phyloP scores from a whole-genome alignment of 2,888 invertebrate species.

The Tanypteryx hageni region DNA sequence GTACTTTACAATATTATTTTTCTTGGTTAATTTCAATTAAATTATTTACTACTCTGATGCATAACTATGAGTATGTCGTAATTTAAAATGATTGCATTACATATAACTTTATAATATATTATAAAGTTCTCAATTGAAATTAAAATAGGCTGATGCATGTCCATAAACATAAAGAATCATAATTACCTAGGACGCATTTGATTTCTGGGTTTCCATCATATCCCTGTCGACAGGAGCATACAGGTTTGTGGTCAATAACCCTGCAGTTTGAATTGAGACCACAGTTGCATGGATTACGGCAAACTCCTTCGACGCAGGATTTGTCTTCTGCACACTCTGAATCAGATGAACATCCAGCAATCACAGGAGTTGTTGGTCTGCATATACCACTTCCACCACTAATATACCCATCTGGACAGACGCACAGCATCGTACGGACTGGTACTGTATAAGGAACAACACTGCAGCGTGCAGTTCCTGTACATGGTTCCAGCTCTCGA shows the following conservation, averaged over 20 bases:
- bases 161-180: neutral
- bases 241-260: slow-evolving; percentile 90
- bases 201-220: slow-evolving; percentile 91
- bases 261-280: slow-evolving; percentile 91
- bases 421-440: slow-evolving; percentile 92
- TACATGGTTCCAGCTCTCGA: slow-evolving; percentile 85
- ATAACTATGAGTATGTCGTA: no score
- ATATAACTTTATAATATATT: no score
- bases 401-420: slow-evolving; percentile 92
- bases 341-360: slow-evolving; percentile 84
- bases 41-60: no score
- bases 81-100: no score
- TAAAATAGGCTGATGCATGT: no score
- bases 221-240: slow-evolving; percentile 90
- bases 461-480: slow-evolving; percentile 86
- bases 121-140: no score
- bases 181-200: slow-evolving; percentile 83
- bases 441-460: slow-evolving; percentile 87
- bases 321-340: slow-evolving; percentile 87
- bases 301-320: slow-evolving; percentile 88
- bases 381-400: slow-evolving; percentile 90
- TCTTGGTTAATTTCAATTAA: no score
- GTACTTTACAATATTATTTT: no score
- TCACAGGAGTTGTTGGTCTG: slow-evolving; percentile 82
- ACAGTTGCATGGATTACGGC: slow-evolving; percentile 90